These are phyloP conservation scores for Ellobius talpinus DNA, from an alignment of 2,113 vertebrate genomes.

Conservation along the genomic window DNA sequence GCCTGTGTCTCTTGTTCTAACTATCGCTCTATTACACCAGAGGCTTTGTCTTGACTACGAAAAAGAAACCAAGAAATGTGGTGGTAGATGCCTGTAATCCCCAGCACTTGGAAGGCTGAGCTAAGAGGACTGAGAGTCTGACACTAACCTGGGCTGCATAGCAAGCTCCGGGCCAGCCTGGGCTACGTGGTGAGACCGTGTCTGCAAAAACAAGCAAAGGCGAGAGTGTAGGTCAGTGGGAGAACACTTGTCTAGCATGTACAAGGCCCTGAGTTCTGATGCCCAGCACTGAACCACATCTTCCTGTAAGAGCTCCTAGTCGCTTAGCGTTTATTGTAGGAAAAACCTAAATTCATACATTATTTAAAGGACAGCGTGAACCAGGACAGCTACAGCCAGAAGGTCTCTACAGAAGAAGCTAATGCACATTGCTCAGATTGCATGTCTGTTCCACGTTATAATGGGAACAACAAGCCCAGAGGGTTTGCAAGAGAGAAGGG, in stretches of 20 bases:
- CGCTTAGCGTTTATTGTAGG: background rate
- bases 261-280: background rate
- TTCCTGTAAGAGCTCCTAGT: background rate
- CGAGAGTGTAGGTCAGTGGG: background rate
- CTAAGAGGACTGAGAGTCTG: background rate
- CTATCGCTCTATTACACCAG: background rate
- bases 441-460: background rate
- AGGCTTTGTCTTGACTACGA: background rate
- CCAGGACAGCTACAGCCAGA: background rate
- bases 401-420: background rate
- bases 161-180: background rate
- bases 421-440: background rate
- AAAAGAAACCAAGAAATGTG: background rate
- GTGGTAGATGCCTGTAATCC: too few relatives aligned
- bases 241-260: background rate
- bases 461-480: background rate
- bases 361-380: constrained; percentile 42
- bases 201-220: background rate
- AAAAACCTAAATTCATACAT: background rate
- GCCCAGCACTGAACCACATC: background rate
- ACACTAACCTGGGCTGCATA: background rate
- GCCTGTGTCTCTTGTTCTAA: background rate
- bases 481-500: background rate
- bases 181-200: background rate
- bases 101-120: background rate